Evolutionary conservation across 2,888 invertebrate species (phyloP), one percentile per base, ranked within the genome.

Genomic region (Erebia aethiops): DNA sequence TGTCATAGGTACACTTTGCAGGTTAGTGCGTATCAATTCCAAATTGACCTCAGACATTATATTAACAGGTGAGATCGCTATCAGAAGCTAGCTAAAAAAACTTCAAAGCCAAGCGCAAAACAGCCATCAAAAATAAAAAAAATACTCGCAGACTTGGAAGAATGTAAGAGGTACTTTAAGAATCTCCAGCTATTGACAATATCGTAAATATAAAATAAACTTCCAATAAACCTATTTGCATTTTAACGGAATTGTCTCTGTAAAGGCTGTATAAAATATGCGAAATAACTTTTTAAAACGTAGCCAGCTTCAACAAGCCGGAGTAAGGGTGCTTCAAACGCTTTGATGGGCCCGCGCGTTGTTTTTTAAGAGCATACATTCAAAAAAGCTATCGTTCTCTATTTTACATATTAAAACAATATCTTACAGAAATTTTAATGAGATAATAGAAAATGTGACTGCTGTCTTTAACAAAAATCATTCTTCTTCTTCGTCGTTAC

Each of bases 331-430:
- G 18, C 66, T 66, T 56, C 54, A 66, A 66, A 66, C 56, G 66
- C 41, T 66, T 66, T 66, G 66, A 66, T 57, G 56, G 66, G 56
- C 26, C 49, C 62, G 62, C 21, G 49, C 62, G 62, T 49, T 62
- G 62, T 56, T 66, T 66, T 56, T 66, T 66, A 66, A 54, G 43
- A 66, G 66, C 46, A 46, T 66, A 46, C 21, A 57, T 56, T 66
- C 21, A 21, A 62, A 57, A 57, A 57, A 57, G 43, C 65, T 16
- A 54, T 43, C 35, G 56, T 46, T 54, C 56, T 41, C 43, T 41
- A 57, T 57, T 66, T 66, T 66, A 57, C 56, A 66, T 57, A 46
- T 57, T 65, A 66, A 46, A 66, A 66, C 43, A 66, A 41, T 13
- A 10, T 54, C 1, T 16, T 8, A 52, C n/a, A 16, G n/a, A 16